These are phyloP conservation scores for Neodontobutis hainanensis DNA, from an alignment of 2,113 vertebrate species.

Conservation along the genomic window DNA sequence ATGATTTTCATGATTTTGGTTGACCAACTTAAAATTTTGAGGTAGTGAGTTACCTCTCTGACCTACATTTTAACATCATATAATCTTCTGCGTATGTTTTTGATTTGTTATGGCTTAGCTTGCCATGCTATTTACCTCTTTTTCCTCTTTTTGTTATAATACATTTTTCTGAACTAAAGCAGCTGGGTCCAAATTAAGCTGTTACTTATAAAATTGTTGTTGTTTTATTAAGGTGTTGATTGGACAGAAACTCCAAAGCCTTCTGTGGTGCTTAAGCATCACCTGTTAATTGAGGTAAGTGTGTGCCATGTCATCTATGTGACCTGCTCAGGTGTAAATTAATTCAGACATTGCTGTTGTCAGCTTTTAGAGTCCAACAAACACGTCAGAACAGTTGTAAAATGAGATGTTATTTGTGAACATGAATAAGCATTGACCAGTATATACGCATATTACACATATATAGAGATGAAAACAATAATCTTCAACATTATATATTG, in stretches of 20 bases:
- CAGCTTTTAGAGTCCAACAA: neutral
- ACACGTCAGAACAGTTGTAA: neutral
- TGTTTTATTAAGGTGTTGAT: neutral
- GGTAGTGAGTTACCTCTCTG: neutral
- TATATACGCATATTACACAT: too few species aligned
- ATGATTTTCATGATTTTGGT: conserved; percentile 12
- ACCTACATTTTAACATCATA: conserved; percentile 2
- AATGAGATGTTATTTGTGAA: neutral
- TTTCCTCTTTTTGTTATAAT: neutral
- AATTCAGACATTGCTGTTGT: neutral
- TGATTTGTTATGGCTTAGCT: conserved; percentile 9
- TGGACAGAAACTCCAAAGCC: neutral
- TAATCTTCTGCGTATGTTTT: conserved; percentile 11
- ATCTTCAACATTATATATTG: too few species aligned
- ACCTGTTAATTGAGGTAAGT: neutral
- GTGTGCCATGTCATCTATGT: conserved; percentile 5
- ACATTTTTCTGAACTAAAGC: too few species aligned
- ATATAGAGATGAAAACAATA: too few species aligned
- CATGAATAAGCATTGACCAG: too few species aligned
- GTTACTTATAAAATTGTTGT: too few species aligned
- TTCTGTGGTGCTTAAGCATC: neutral
- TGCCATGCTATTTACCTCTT: neutral
- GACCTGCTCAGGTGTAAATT: neutral
- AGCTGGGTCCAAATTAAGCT: too few species aligned
- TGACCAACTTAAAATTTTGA: conserved; percentile 2